Percentiles rank a stretch among this genome's conserved stretches.
Conservation (phyloP, 2,888 invertebrate species). For the Eristalinus sepulchralis region DNA sequence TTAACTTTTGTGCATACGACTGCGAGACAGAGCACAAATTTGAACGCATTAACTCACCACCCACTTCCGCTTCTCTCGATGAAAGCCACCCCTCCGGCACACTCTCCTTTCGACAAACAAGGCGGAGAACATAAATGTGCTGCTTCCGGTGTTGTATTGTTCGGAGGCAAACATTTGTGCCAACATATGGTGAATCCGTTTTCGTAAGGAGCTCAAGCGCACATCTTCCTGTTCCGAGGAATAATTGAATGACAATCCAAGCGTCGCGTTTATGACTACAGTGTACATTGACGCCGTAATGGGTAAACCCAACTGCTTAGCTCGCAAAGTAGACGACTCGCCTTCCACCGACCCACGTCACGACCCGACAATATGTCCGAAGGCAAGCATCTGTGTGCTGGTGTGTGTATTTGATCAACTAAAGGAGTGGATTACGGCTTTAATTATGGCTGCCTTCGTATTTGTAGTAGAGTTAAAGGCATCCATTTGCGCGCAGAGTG, state of each 20-base stretch:
- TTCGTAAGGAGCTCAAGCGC: background rate
- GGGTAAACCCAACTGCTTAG: slow-evolving; percentile 38
- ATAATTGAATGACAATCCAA: slow-evolving; percentile 65
- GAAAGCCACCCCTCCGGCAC: background rate
- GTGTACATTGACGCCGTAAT: slow-evolving; percentile 45
- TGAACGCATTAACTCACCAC: slow-evolving; percentile 1
- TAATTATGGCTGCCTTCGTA: slow-evolving; percentile 56
- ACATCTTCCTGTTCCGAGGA: slow-evolving; percentile 48
- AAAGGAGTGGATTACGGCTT: slow-evolving; percentile 56
- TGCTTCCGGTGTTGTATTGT: slow-evolving; percentile 15
- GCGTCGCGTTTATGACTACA: slow-evolving; percentile 63
- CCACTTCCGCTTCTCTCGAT: background rate
- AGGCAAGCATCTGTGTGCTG: background rate
- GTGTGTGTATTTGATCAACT: slow-evolving; percentile 33
- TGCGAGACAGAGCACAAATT: background rate
- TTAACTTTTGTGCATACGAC: background rate
- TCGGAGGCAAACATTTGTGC: slow-evolving; percentile 30
- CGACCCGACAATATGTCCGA: background rate
- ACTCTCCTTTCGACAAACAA: slow-evolving; percentile 18
- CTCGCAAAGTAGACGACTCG: background rate
- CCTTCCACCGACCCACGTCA: background rate
- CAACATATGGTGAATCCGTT: slow-evolving; percentile 39
- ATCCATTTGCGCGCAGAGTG: background rate
- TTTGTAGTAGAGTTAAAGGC: slow-evolving; percentile 45
- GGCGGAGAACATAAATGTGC: slow-evolving; percentile 16